Base-by-base conservation (phyloP, 2,888 invertebrate species). In the Rambutsinella grinnellia region DNA sequence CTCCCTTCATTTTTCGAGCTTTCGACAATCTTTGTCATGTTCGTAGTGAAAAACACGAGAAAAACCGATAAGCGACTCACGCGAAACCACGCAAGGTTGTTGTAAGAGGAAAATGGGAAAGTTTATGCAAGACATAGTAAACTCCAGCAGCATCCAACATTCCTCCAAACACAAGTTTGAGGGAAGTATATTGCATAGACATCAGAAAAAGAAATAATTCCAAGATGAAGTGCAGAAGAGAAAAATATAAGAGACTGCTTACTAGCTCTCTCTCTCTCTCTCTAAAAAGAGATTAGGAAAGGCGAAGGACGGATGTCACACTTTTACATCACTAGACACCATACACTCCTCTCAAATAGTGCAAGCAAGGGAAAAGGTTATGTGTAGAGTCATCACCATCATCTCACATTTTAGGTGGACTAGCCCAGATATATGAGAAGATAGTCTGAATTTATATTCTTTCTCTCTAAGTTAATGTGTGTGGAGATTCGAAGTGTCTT, bases 11-110 rank as follows among this genome's bases (percentile, higher is more conserved):
- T 62, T 62, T 8, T 46, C 49, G 26, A n/a, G 49, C 13, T 26
- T 49, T 62, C 49, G 26, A 49, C 49, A 62, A 62, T 62, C 62
- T 62, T 62, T 49, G 47, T 62, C 62, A 62, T 49, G 62, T 62
- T 49, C 47, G 47, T 49, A 36, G 62, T 26, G 47, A 62, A 62
- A n/a, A 62, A 62, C 24, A 47, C 24, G 49, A 62, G 62, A 24
- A 47, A 62, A 62, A 62, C 62, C 49, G 62, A 62, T 62, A 62
- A 62, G 62, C 62, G 28, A 21, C 24, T 23, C 21, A 23, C 13
- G 6, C 13, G 23, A 3, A 36, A 8, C 36, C 13, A 36, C 36
- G 36, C 36, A 36, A 36, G 36, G 36, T 36, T 36, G 36, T 36
- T 36, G 36, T 36, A 36, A 13, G 36, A 13, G 13, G 13, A 13